These are phyloP conservation scores for Caenorhabditis uteleia DNA, from an alignment of 2,888 invertebrate species.

Conservation along the genomic window DNA sequence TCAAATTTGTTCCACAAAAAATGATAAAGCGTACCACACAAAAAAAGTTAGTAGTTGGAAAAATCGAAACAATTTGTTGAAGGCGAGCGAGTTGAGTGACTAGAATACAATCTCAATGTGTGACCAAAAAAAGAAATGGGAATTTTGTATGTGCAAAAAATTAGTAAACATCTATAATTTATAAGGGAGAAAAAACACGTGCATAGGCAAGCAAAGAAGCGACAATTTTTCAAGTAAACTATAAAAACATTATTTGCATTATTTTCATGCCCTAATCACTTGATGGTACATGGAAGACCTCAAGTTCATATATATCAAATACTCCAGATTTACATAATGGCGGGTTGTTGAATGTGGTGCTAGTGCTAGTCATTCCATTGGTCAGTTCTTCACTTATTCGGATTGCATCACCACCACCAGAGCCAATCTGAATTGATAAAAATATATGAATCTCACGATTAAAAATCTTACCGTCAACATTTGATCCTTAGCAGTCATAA, in stretches of 20 bases:
- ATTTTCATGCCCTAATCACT: constrained; percentile 21
- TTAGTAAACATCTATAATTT: no score
- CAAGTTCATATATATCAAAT: constrained; percentile 59
- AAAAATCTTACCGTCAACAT: constrained; percentile 56
- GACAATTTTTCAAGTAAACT: neutral
- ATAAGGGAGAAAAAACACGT: constrained; percentile 2
- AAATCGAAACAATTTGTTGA: no score
- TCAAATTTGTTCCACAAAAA: no score
- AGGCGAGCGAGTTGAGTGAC: no score
- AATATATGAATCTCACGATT: neutral
- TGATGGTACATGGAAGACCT: constrained; percentile 54
- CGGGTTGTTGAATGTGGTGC: constrained; percentile 62
- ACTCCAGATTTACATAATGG: constrained; percentile 54
- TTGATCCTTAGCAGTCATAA: constrained; percentile 65
- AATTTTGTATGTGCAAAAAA: no score
- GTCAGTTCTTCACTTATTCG: constrained; percentile 66
- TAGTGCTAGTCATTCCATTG: constrained; percentile 57
- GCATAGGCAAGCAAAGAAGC: constrained; percentile 9
- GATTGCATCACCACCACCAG: constrained; percentile 67
- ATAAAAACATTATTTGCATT: no score
- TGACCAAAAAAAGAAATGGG: neutral
- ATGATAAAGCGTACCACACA: no score
- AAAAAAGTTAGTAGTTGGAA: no score
- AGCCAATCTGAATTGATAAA: constrained; percentile 59
- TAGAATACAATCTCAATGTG: no score